Evolutionary conservation across 2,113 vertebrate genomes (phyloP).

Genomic region (Colossoma macropomum): DNA sequence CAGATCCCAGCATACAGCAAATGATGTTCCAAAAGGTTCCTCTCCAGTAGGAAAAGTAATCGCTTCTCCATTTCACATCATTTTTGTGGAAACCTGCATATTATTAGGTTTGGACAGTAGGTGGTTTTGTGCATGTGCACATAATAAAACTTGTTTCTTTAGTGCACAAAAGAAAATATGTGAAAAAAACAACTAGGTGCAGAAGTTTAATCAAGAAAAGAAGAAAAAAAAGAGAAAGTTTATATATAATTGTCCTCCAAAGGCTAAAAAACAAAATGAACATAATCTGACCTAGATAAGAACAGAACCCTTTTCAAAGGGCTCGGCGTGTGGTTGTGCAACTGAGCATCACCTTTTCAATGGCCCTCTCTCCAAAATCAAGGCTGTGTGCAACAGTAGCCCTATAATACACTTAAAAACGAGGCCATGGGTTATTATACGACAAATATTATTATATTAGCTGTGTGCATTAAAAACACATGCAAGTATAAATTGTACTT

Average conservation of each 20-base stretch:
- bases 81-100: background rate
- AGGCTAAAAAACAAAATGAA: too few species aligned
- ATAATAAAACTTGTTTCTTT: too few species aligned
- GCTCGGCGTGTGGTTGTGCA: background rate
- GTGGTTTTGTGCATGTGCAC: background rate
- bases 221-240: background rate
- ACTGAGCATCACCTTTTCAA: background rate
- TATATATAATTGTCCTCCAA: too few species aligned
- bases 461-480: background rate
- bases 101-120: background rate
- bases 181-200: too few species aligned
- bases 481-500: background rate
- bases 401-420: conserved; percentile 19
- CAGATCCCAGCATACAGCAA: background rate
- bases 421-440: background rate
- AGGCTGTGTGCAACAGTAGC: conserved; percentile 14
- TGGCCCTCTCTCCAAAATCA: background rate
- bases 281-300: too few species aligned
- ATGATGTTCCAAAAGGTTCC: background rate
- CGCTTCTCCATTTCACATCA: background rate
- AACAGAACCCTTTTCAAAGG: too few species aligned
- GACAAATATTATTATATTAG: background rate
- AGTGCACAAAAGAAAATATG: too few species aligned
- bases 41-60: background rate
- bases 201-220: too few species aligned